A percentile compares a stretch with the other conserved stretches of the same genome.
phyloP scores from a whole-genome alignment of 2,888 invertebrate genomes.

The Hermaeophaga mercurialis region DNA sequence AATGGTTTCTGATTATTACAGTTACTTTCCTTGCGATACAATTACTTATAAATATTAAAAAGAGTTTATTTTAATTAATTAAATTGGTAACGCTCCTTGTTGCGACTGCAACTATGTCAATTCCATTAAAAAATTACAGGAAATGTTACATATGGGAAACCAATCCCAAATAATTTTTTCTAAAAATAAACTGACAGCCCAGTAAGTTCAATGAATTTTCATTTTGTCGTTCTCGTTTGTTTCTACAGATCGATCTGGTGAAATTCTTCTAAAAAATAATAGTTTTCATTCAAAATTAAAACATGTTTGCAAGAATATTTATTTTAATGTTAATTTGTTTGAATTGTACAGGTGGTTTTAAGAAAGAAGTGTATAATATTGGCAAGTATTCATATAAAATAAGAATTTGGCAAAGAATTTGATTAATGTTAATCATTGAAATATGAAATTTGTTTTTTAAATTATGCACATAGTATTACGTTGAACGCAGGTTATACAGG shows the following conservation, averaged over 20 bases:
- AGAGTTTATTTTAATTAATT: no score
- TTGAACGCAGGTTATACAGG: no score
- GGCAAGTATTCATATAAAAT: constrained; percentile 7
- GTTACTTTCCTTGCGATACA: no score
- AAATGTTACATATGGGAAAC: constrained; percentile 1
- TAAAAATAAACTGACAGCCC: constrained; percentile 11
- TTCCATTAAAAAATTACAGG: no score
- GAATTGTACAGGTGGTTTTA: neutral
- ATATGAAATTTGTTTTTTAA: no score
- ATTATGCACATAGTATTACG: no score
- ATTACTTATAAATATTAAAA: no score
- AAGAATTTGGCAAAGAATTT: no score
- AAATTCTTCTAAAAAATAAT: neutral
- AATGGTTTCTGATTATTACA: no score
- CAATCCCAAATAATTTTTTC: constrained; percentile 7
- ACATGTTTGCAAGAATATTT: constrained; percentile 6
- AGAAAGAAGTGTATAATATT: constrained; percentile 7
- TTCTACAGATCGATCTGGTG: neutral
- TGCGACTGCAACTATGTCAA: no score
- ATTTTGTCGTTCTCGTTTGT: constrained; percentile 6
- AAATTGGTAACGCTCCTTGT: no score
- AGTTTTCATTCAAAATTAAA: constrained; percentile 1
- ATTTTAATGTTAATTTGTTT: neutral
- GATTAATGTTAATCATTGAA: no score
- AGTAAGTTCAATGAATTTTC: constrained; percentile 12